A percentile compares a stretch with the other conserved stretches of the same genome.
Evolutionary conservation across 1,140 invertebrate species (phyloP).

Genomic region (Grapholita molesta): DNA sequence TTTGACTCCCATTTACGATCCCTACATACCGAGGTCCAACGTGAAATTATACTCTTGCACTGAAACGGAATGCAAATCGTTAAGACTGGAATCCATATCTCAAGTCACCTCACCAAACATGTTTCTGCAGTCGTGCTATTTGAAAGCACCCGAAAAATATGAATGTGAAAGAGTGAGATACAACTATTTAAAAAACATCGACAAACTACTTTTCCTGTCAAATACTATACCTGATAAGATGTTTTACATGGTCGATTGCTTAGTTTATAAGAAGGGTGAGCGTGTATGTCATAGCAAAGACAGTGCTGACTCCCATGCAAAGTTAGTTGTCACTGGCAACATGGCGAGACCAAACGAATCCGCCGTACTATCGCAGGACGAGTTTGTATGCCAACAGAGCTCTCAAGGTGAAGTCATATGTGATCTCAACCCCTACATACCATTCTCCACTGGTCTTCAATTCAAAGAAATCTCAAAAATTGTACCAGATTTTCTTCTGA

Average conservation of each 20-base stretch:
- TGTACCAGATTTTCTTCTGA: conserved; percentile 43
- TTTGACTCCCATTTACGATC: conserved; percentile 44
- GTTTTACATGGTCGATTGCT: conserved; percentile 61
- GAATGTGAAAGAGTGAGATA: conserved; percentile 51
- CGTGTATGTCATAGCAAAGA: conserved; percentile 57
- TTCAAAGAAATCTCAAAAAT: conserved; percentile 33
- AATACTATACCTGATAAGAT: conserved; percentile 48
- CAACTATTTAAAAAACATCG: conserved; percentile 51
- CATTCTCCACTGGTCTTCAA: conserved; percentile 37
- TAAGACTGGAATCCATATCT: conserved; percentile 44
- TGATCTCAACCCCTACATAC: conserved; percentile 47
- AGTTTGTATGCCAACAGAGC: conserved; percentile 60
- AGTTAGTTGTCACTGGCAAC: conserved; percentile 49
- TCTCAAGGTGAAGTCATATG: conserved; percentile 42
- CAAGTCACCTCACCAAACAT: conserved; percentile 36
- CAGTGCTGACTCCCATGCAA: conserved; percentile 40
- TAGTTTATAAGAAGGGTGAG: conserved; percentile 50
- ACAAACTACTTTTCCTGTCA: conserved; percentile 55
- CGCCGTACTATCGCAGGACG: conserved; percentile 55
- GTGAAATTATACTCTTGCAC: conserved; percentile 48
- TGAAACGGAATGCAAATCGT: conserved; percentile 29
- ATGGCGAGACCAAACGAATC: conserved; percentile 46
- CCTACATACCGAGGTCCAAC: conserved; percentile 47
- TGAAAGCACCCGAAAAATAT: conserved; percentile 27
- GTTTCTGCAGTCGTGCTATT: conserved; percentile 42